These are phyloP conservation scores for Trichonephila clavata DNA, from an alignment of 1,140 invertebrate species.

Conservation along the genomic window DNA sequence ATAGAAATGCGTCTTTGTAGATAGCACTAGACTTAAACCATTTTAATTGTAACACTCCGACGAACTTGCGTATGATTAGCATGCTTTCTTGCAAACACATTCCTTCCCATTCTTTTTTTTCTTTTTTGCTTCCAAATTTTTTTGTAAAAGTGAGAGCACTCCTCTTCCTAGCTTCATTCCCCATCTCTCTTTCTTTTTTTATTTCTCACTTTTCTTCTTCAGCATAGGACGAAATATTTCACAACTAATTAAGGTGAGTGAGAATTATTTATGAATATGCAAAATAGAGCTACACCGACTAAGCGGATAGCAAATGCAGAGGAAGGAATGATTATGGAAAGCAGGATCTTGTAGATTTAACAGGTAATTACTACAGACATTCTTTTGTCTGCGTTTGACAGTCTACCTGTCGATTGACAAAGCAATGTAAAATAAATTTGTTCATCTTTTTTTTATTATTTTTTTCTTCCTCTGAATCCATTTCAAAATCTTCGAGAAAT, in stretches of 20 bases:
- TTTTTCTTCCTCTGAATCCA: neutral
- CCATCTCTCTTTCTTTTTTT: neutral
- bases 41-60: neutral
- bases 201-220: neutral
- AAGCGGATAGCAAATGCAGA: neutral
- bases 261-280: constrained; percentile 13
- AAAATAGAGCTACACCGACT: neutral
- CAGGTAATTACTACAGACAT: constrained; percentile 8
- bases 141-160: neutral
- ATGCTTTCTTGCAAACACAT: neutral
- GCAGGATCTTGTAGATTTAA: neutral
- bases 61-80: neutral
- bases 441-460: neutral
- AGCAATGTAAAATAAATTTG: neutral
- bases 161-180: neutral
- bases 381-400: neutral
- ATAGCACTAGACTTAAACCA: neutral
- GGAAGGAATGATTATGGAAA: neutral
- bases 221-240: neutral
- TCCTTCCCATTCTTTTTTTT: neutral
- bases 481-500: neutral
- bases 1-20: neutral
- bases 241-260: neutral
- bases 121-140: neutral
- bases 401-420: neutral